Evolutionary conservation across 2,113 vertebrate species (phyloP).

Genomic region (Cavia porcellus): DNA sequence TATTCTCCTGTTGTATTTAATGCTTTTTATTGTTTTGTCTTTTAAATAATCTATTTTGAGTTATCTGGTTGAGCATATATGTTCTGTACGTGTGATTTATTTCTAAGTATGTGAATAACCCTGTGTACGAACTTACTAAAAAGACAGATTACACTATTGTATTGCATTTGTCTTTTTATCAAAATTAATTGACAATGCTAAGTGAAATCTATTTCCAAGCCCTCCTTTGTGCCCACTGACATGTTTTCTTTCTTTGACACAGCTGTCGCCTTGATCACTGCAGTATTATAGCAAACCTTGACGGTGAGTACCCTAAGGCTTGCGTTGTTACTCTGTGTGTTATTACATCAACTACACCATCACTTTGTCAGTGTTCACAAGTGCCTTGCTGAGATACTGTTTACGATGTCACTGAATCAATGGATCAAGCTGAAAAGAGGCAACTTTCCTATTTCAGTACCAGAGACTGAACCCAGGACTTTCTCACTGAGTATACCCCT

Average conservation of each 20-base stretch:
- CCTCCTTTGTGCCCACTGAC: not conserved
- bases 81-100: not conserved
- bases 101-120: not conserved
- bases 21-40: not conserved
- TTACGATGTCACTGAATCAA: not conserved
- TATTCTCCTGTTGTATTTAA: not conserved
- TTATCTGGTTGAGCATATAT: not conserved
- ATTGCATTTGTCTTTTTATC: not conserved
- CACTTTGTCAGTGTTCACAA: not conserved
- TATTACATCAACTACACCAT: not conserved
- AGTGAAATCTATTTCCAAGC: not conserved
- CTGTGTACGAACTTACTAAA: not conserved
- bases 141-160: not conserved
- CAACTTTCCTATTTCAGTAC: not conserved
- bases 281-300: not conserved
- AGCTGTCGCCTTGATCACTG: not conserved
- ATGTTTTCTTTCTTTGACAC: not conserved
- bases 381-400: not conserved
- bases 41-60: not conserved
- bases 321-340: not conserved
- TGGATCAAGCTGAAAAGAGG: not conserved
- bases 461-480: not conserved
- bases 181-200: not conserved
- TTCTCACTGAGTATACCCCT: not conserved
- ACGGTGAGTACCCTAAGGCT: not conserved